These are phyloP conservation scores for Chlorodrepanis virens DNA, from an alignment of 2,113 vertebrate species.

Conservation along the genomic window DNA sequence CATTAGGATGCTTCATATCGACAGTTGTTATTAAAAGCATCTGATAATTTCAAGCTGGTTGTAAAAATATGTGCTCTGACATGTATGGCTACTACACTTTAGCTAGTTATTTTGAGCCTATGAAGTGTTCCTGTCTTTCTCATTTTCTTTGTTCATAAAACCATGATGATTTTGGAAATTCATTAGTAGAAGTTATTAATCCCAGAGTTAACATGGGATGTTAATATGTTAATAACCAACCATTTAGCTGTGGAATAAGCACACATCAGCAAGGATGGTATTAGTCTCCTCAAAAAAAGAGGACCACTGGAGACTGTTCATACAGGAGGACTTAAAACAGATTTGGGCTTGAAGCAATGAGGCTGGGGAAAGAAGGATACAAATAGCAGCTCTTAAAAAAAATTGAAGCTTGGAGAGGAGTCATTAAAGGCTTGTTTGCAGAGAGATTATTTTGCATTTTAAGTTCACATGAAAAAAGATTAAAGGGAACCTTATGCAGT, in stretches of 20 bases:
- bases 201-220: neutral
- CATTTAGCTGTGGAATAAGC: neutral
- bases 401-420: neutral
- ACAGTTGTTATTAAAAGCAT: neutral
- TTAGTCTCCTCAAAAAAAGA: neutral
- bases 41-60: neutral
- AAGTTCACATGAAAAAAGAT: neutral
- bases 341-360: neutral
- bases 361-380: neutral
- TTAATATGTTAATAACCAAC: neutral
- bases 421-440: neutral
- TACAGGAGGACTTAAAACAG: neutral
- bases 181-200: neutral
- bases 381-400: neutral
- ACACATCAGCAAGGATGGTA: neutral
- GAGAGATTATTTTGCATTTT: neutral
- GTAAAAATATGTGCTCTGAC: neutral
- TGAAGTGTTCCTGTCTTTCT: neutral
- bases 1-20: neutral
- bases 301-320: neutral
- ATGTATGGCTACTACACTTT: neutral
- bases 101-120: neutral
- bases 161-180: neutral
- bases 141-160: neutral
- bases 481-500: neutral